A percentile compares a stretch with the other conserved stretches of the same genome.
Conservation (phyloP, 2,113 vertebrate species). For the Cichladusa arquata region DNA sequence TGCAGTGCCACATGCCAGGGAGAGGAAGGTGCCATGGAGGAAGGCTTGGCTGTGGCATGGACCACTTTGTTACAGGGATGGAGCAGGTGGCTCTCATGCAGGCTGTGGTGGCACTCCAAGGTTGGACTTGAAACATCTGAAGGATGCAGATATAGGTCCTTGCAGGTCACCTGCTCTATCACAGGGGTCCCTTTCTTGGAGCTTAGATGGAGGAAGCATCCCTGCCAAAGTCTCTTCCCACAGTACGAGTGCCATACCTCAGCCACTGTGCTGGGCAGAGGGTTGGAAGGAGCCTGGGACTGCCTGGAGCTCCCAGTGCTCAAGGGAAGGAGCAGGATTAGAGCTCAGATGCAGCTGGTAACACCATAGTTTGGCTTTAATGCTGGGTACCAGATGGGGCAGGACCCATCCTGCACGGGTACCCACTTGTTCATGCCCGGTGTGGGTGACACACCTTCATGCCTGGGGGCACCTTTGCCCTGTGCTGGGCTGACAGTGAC, state of each 20-base stretch:
- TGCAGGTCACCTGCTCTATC: not conserved
- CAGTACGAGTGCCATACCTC: not conserved
- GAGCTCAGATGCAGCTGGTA: not conserved
- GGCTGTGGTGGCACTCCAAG: not conserved
- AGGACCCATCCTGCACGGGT: not conserved
- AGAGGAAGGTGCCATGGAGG: not conserved
- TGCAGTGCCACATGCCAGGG: not conserved
- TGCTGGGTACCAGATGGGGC: fast-evolving
- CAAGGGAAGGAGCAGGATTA: not conserved
- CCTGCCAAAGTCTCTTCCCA: not conserved
- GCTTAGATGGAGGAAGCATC: not conserved
- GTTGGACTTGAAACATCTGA: not conserved
- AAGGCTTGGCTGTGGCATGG: not conserved
- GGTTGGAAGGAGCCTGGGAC: not conserved
- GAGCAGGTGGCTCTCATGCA: not conserved
- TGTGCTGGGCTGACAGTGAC: fast-evolving
- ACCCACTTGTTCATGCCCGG: not conserved
- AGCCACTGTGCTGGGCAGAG: not conserved
- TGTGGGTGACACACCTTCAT: fast-evolving
- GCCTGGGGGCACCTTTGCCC: not conserved
- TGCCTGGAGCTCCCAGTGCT: not conserved
- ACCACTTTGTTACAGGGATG: not conserved
- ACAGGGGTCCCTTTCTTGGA: not conserved
- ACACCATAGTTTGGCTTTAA: not conserved
- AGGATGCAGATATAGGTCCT: not conserved